Percentiles rank a stretch among this genome's conserved stretches.
Evolutionary conservation across 2,113 vertebrate species (phyloP).

Genomic region (Aldabrachelys gigantea): DNA sequence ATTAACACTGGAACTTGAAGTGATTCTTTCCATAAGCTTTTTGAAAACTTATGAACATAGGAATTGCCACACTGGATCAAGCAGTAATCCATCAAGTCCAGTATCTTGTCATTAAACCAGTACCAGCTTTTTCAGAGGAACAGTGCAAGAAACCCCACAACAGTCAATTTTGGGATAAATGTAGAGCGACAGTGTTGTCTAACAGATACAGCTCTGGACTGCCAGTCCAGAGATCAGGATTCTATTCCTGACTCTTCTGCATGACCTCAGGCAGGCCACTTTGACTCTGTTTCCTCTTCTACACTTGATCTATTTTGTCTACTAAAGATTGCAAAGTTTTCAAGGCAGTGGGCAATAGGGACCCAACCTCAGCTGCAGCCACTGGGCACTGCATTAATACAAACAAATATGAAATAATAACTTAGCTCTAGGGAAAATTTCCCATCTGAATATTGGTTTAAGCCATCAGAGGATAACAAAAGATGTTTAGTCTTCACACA

Average conservation of each 20-base stretch:
- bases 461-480: neutral
- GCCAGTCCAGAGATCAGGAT: neutral
- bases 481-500: constrained; percentile 15
- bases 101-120: neutral
- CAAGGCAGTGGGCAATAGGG: neutral
- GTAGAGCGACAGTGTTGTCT: neutral
- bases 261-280: neutral
- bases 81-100: neutral
- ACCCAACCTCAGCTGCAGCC: neutral
- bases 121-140: neutral
- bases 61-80: neutral
- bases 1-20: constrained; percentile 65
- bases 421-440: neutral
- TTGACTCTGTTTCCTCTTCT: neutral
- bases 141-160: neutral
- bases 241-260: constrained; percentile 19
- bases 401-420: neutral
- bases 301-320: neutral
- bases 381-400: neutral
- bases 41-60: neutral
- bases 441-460: neutral
- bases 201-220: neutral
- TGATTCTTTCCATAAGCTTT: constrained; percentile 24
- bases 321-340: neutral
- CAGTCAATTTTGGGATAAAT: neutral